These are phyloP conservation scores for Agonopterix alstromeriana DNA, from an alignment of 2,888 invertebrate species.

Conservation along the genomic window DNA sequence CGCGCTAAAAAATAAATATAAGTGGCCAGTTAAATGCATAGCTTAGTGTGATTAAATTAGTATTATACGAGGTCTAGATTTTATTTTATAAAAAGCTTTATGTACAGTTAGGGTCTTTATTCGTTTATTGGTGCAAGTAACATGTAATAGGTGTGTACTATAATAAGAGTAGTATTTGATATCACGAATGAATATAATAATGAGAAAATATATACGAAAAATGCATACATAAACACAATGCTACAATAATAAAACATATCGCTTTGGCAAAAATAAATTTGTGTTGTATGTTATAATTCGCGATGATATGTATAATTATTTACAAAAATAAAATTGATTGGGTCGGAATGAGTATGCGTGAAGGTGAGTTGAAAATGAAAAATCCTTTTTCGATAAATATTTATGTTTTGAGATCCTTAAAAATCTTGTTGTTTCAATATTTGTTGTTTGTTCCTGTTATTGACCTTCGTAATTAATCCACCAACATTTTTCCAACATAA, in stretches of 20 bases:
- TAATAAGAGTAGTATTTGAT: slow-evolving; percentile 71
- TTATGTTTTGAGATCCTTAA: slow-evolving; percentile 10
- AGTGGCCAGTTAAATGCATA: slow-evolving; percentile 55
- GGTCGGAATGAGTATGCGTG: slow-evolving; percentile 10
- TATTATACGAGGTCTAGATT: slow-evolving; percentile 56
- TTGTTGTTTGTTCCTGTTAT: slow-evolving; percentile 8
- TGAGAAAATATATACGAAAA: slow-evolving; percentile 43
- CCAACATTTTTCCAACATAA: not conserved
- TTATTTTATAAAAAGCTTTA: slow-evolving; percentile 71
- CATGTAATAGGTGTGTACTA: slow-evolving; percentile 63
- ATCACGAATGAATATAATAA: slow-evolving; percentile 54
- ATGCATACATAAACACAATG: slow-evolving; percentile 54
- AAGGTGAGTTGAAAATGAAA: slow-evolving; percentile 2
- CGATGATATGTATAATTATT: slow-evolving; percentile 45
- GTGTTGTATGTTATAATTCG: slow-evolving; percentile 27
- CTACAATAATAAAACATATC: slow-evolving; percentile 75
- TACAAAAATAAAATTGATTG: slow-evolving; percentile 27
- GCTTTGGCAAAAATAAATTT: slow-evolving; percentile 58
- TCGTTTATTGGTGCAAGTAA: slow-evolving; percentile 56
- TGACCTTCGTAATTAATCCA: not conserved
- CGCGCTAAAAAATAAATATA: slow-evolving; percentile 37
- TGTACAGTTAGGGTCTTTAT: slow-evolving; percentile 68
- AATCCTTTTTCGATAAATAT: slow-evolving; percentile 3
- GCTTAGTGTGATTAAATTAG: slow-evolving; percentile 64
- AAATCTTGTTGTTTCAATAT: slow-evolving; percentile 12